Percentiles rank a stretch among this genome's conserved stretches.
These are phyloP conservation scores for Anomalospiza imberbis DNA, from an alignment of 2,797 vertebrate genomes.

Conservation along the genomic window DNA sequence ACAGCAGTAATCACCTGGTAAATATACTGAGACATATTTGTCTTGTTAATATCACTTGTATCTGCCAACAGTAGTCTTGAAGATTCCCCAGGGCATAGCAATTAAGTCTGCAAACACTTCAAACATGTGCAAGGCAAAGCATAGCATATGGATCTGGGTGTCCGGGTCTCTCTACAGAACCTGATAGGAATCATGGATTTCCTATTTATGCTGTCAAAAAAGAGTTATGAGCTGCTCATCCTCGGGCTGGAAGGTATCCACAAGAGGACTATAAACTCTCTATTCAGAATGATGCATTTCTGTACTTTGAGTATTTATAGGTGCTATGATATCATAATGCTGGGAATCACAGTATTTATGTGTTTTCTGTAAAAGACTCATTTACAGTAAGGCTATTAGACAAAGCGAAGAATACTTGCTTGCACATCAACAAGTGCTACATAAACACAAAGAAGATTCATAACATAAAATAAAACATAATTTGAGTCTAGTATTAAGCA, in stretches of 20 bases:
- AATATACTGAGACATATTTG: conserved; percentile 51
- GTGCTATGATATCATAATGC: conserved; percentile 70
- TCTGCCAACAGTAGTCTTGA: conserved; percentile 32
- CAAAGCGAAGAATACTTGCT: conserved; percentile 37
- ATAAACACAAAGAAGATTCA: background rate
- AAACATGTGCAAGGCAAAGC: background rate
- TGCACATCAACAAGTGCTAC: background rate
- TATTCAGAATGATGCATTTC: conserved; percentile 67
- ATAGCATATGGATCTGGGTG: conserved; percentile 18
- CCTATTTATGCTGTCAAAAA: conserved; percentile 59
- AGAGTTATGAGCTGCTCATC: conserved; percentile 55
- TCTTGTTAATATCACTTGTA: conserved; percentile 54
- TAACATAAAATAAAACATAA: background rate
- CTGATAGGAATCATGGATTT: conserved; percentile 58
- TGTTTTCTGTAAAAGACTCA: conserved; percentile 66
- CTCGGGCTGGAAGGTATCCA: conserved; percentile 56
- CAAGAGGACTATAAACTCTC: conserved; percentile 65
- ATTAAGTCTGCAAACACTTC: conserved; percentile 3
- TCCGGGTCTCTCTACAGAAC: conserved; percentile 18
- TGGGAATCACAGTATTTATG: conserved; percentile 71
- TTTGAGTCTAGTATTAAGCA: background rate
- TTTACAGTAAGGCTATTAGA: conserved; percentile 67
- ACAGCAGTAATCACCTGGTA: conserved; percentile 50
- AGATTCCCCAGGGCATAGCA: conserved; percentile 39
- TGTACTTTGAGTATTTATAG: conserved; percentile 68